Base-by-base conservation (phyloP, 2,888 invertebrate species). In the Eueremaeus valkanovi region DNA sequence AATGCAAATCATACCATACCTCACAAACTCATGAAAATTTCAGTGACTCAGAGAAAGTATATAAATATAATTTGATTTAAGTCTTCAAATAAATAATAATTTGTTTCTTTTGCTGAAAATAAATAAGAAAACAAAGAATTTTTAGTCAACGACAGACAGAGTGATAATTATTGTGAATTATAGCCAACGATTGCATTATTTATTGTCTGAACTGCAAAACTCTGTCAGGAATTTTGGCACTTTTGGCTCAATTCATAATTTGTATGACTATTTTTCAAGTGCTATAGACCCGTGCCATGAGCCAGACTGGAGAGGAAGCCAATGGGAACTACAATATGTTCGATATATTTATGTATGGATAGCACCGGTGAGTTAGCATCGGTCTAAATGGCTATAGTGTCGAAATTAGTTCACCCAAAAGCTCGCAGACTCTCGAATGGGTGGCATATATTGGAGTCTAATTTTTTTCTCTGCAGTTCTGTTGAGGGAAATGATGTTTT, bases 401-500 rank as follows among this genome's bases (percentile, higher is more conserved):
- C 5, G 40, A 66, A 66, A 66, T 66, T 66, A 66, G 66, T 36
- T 66, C 36, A n/a, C 66, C 36, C 21, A 36, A 61, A 31, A n/a
- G 66, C 36, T 36, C 21, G 9, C 58, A 16, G 6, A 11, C 58
- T 11, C 58, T 58, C 11, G 58, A 58, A 58, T 27, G 66, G 66
- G 66, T 66, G 36, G 66, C 36, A 66, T 66, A 66, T 58, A 58
- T 58, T 58, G 58, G 29, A 29, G 27, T 11, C 21, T 11, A 5
- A 58, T 13, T 29, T 1, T 55, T 27, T 58, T 29, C 21, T 58
- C 24, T 58, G 29, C 11, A 13, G n/a, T 36, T 36, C 9, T 36
- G n/a, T n/a, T 66, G 33, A 66, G 66, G 21, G 33, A 66, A 66
- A 66, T 66, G 21, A 66, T 66, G 66, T 66, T 66, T 58, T 66